Base-by-base conservation (phyloP, 2,113 vertebrate genomes). In the Peucedramus taeniatus region DNA sequence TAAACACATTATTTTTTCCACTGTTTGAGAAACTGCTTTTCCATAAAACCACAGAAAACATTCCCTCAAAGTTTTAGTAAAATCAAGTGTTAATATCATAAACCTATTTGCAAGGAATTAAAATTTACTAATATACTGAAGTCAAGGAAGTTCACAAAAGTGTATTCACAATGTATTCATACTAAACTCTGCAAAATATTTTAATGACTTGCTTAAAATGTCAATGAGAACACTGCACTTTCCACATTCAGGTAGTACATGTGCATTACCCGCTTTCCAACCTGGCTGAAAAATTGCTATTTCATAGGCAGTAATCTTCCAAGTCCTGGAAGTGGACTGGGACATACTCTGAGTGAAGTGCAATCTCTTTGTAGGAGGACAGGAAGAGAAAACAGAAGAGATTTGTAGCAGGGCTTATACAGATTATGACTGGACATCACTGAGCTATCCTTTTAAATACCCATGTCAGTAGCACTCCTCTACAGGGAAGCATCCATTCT, bases 111-210 rank as follows among this genome's bases (percentile, higher is more conserved):
- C 39, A 60, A 63, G 78, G 61, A 94, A 76, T 57, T 54, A 94
- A 31, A 26, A 91, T 79, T 87, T 64, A 66, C 83, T 85, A 92
- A 69, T 16, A 85, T 2, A 93, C 27, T 88, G 54, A 76, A 82
- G 70, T 93, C 75, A 93, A 82, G 37, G 71, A 87, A 81, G 53
- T 76, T 89, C 84, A 87, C 72, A 64, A 64, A 94, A 71, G 26
- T 49, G 22, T 53, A 82, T 56, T 89, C 61, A 89, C 39, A 82
- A 87, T 39, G 31, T 16, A 69, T 40, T 82, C 51, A 76, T 33
- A 63, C 51, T 78, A 80, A 96, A 95, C 30, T 74, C 87, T 27
- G 24, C 24, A 83, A 89, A 95, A 20, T 76, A 87, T 87, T 95
- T 68, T 90, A 86, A 70, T 70, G 24, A 80, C 51, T 74, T 68